Conservation (phyloP, 2,113 vertebrate species). For the Hemiprocne comata region DNA sequence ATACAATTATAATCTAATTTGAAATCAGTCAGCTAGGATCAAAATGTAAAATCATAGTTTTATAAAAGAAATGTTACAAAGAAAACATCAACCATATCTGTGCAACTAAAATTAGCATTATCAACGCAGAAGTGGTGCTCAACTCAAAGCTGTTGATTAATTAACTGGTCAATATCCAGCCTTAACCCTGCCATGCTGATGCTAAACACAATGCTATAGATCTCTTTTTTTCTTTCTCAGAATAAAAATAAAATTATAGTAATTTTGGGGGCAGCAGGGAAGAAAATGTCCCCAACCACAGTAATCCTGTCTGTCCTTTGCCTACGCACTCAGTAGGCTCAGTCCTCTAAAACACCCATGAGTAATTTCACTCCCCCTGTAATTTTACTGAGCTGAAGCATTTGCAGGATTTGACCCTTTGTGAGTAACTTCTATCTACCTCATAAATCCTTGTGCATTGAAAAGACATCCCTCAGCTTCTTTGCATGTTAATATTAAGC, state of each 20-base stretch:
- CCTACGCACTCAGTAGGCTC: neutral
- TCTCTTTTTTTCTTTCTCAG: neutral
- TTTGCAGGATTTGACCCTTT: neutral
- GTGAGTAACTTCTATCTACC: neutral
- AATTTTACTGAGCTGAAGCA: neutral
- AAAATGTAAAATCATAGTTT: neutral
- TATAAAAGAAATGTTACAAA: neutral
- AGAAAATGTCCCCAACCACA: neutral
- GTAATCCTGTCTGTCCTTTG: neutral
- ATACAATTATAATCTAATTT: neutral
- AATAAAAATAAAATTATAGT: neutral
- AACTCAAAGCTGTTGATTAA: neutral
- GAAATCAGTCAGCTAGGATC: neutral
- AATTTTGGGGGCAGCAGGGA: neutral
- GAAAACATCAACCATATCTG: neutral
- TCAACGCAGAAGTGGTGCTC: neutral
- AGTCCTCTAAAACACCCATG: neutral
- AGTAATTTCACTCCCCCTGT: neutral
- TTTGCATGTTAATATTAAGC: slow-evolving; percentile 21
- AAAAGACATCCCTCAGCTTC: neutral
- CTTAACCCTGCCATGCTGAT: neutral
- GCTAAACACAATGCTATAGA: neutral
- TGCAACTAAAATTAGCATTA: neutral
- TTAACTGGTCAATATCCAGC: neutral
- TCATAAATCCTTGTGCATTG: neutral